A percentile compares a stretch with the other conserved stretches of the same genome.
phyloP scores from a whole-genome alignment of 92 coral and sea anemone species.

The Anthopleura xanthogrammica region DNA sequence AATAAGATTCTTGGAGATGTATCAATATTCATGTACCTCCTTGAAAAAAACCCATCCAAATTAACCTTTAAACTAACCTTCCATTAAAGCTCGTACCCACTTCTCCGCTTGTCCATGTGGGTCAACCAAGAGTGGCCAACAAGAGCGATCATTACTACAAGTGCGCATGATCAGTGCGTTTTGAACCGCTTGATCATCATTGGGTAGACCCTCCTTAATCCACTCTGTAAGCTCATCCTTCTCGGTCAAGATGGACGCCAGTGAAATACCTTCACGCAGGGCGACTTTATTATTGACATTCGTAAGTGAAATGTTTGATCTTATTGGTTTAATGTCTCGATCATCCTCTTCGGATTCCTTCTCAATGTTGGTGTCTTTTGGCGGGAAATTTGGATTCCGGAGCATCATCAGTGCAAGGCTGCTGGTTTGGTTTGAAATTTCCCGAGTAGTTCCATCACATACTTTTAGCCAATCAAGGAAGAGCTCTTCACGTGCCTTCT shows the following conservation, averaged over 20 bases:
- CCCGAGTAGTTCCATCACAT: slow-evolving; percentile 71
- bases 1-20: neutral
- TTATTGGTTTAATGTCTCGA: neutral
- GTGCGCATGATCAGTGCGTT: slow-evolving; percentile 83
- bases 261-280: slow-evolving; percentile 62
- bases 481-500: slow-evolving; percentile 75
- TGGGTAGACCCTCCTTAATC: slow-evolving; percentile 77
- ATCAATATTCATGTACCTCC: no score
- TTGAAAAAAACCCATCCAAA: no score
- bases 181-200: slow-evolving; percentile 67
- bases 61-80: slow-evolving; percentile 35
- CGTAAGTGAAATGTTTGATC: slow-evolving; percentile 35
- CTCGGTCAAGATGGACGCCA: slow-evolving; percentile 60
- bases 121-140: slow-evolving; percentile 94
- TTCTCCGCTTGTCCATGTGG: slow-evolving; percentile 89
- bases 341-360: neutral
- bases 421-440: slow-evolving; percentile 14
- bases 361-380: neutral
- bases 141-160: slow-evolving; percentile 60
- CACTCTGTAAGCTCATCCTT: slow-evolving; percentile 79
- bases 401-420: slow-evolving; percentile 62
- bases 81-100: slow-evolving; percentile 82
- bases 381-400: slow-evolving; percentile 29
- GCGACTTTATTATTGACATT: slow-evolving; percentile 49
- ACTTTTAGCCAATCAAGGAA: slow-evolving; percentile 84